Percentiles rank a stretch among this genome's conserved stretches.
phyloP scores from a whole-genome alignment of 1,140 invertebrate species.

The Arion vulgaris region DNA sequence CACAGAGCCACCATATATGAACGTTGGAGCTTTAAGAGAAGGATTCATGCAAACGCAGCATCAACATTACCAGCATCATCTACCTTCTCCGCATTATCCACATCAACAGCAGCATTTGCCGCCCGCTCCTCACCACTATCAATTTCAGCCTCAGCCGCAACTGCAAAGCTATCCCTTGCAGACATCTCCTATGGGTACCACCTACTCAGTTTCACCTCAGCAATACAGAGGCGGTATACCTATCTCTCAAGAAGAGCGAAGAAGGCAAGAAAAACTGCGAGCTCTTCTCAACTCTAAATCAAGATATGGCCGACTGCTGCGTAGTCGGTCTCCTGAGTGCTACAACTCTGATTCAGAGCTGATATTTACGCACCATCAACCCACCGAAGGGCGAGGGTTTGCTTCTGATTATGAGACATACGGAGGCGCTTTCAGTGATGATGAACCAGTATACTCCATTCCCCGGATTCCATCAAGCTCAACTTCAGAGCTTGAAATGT shows the following conservation, averaged over 20 bases:
- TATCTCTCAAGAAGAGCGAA: slow-evolving; percentile 50
- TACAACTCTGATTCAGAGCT: slow-evolving; percentile 88
- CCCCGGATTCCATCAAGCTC: slow-evolving; percentile 62
- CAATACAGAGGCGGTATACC: slow-evolving; percentile 35
- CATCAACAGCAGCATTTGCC: slow-evolving; percentile 21
- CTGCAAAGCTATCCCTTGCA: not conserved
- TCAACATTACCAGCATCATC: slow-evolving; percentile 31
- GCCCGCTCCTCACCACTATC: slow-evolving; percentile 1
- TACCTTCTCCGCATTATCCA: slow-evolving; percentile 17
- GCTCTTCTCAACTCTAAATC: slow-evolving; percentile 66
- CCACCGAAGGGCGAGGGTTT: slow-evolving; percentile 75
- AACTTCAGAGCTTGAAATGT: slow-evolving; percentile 74
- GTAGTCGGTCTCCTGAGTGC: slow-evolving; percentile 69
- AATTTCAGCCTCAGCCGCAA: slow-evolving; percentile 5
- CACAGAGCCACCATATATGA: slow-evolving; percentile 47
- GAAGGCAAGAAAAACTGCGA: slow-evolving; percentile 62
- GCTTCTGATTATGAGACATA: slow-evolving; percentile 69
- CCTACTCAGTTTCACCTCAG: not conserved
- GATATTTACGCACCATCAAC: slow-evolving; percentile 60
- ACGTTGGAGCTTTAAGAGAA: slow-evolving; percentile 42
- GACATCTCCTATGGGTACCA: not conserved
- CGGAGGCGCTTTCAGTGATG: slow-evolving; percentile 65
- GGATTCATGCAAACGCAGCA: slow-evolving; percentile 33
- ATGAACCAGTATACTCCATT: slow-evolving; percentile 64
- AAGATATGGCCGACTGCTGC: slow-evolving; percentile 56